A percentile compares a stretch with the other conserved stretches of the same genome.
Conservation (phyloP, 2,797 vertebrate genomes). For the Crax fasciolata region DNA sequence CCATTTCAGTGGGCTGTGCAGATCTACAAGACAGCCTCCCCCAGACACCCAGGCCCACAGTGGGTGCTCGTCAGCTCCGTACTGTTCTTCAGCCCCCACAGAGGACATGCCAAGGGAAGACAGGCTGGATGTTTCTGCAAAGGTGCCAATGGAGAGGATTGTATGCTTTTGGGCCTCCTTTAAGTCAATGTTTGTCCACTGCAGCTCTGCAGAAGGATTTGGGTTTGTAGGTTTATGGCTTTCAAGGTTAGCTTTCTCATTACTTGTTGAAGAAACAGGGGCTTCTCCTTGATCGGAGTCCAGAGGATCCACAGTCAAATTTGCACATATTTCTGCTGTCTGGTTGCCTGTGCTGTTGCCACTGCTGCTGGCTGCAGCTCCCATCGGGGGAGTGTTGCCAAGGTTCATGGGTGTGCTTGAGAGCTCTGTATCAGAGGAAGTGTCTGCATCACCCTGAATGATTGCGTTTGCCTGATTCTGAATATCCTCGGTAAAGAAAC, state of each 20-base stretch:
- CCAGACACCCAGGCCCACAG: slow-evolving; percentile 97
- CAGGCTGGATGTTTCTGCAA: slow-evolving; percentile 86
- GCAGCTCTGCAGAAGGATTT: slow-evolving; percentile 79
- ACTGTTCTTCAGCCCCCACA: slow-evolving; percentile 88
- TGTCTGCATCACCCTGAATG: slow-evolving; percentile 84
- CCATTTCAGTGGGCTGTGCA: slow-evolving; percentile 89
- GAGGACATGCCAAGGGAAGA: slow-evolving; percentile 88
- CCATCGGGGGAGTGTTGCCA: not conserved
- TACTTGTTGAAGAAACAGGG: not conserved
- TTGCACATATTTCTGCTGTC: not conserved
- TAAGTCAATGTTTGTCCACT: slow-evolving; percentile 95
- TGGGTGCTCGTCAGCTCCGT: slow-evolving; percentile 86
- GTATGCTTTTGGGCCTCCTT: slow-evolving; percentile 87
- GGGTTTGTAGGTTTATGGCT: not conserved
- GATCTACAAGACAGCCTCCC: slow-evolving; percentile 91
- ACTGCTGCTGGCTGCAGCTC: slow-evolving; percentile 30
- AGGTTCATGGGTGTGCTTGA: not conserved
- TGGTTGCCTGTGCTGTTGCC: not conserved
- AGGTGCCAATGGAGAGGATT: slow-evolving; percentile 56
- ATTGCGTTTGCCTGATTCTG: slow-evolving; percentile 85
- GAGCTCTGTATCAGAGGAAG: slow-evolving; percentile 82
- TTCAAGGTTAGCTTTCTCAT: not conserved
- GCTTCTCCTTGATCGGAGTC: not conserved
- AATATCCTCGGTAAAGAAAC: slow-evolving; percentile 94
- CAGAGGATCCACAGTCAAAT: not conserved